phyloP scores from a whole-genome alignment of 1,140 invertebrate species.

The Drosophila repleta region DNA sequence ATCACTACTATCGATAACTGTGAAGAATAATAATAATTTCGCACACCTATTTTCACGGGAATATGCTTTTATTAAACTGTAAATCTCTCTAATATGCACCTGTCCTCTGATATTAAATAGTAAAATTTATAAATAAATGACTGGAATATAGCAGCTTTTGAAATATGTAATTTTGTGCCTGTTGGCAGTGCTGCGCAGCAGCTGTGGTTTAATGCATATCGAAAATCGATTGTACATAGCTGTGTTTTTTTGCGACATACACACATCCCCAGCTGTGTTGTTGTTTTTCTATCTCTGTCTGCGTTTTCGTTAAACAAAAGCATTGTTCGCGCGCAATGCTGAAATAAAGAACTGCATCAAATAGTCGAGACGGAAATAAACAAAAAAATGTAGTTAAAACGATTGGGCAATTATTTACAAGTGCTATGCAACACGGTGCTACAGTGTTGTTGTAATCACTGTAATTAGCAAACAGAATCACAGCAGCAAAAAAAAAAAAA shows the following conservation, averaged over 20 bases:
- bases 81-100: no score
- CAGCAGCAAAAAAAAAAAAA: conserved; percentile 26
- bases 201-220: conserved; percentile 9
- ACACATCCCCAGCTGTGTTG: conserved; percentile 67
- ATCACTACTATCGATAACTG: neutral
- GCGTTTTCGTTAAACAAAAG: conserved; percentile 72
- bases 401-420: conserved; percentile 42
- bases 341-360: conserved; percentile 54
- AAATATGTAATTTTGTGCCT: neutral
- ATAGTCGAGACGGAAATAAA: conserved; percentile 13
- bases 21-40: neutral
- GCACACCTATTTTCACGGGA: no score
- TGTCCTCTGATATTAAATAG: no score
- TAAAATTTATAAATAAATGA: neutral
- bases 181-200: conserved; percentile 20
- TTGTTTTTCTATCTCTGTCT: conserved; percentile 73
- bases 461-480: conserved; percentile 37
- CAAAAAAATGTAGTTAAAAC: conserved; percentile 61
- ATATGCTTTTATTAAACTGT: neutral
- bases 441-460: conserved; percentile 35
- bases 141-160: neutral
- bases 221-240: conserved; percentile 22
- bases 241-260: conserved; percentile 22
- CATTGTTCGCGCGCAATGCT: conserved; percentile 72
- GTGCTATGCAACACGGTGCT: conserved; percentile 72